Conservation (phyloP, 35 echinoderm and acorn worm species). For the Strongylocentrotus purpuratus region DNA sequence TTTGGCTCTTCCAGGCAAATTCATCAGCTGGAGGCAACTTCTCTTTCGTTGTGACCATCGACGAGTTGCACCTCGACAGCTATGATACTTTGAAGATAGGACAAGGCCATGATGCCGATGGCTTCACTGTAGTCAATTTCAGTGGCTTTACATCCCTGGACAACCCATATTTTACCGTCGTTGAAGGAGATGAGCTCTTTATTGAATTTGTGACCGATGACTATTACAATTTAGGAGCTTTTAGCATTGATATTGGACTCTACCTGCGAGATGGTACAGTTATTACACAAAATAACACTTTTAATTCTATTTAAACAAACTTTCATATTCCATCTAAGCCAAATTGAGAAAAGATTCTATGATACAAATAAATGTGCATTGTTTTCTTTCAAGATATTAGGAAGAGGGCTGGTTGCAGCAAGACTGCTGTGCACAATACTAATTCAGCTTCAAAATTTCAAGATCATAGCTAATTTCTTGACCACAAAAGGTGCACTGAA, state of each 20-base stretch:
- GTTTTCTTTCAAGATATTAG: too few relatives aligned
- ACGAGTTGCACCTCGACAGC: neutral
- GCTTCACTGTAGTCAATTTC: neutral
- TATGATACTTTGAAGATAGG: conserved; percentile 2
- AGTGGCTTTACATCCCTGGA: neutral
- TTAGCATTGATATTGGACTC: neutral
- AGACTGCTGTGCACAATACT: too few relatives aligned
- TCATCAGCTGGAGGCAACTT: neutral
- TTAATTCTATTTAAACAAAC: too few relatives aligned
- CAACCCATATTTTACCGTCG: neutral
- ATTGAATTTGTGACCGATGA: neutral
- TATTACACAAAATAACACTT: too few relatives aligned
- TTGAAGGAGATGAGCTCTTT: neutral
- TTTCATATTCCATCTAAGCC: too few relatives aligned
- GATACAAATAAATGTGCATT: too few relatives aligned
- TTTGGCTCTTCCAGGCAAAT: neutral
- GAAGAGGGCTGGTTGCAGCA: too few relatives aligned
- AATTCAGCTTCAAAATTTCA: too few relatives aligned
- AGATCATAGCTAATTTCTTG: too few relatives aligned
- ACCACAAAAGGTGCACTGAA: too few relatives aligned
- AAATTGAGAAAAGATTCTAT: too few relatives aligned
- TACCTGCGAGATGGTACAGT: neutral
- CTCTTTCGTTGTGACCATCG: neutral
- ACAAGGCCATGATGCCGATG: neutral
- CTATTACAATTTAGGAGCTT: neutral